These are phyloP conservation scores for Planococcus citri DNA, from an alignment of 1,140 invertebrate species.

Conservation along the genomic window DNA sequence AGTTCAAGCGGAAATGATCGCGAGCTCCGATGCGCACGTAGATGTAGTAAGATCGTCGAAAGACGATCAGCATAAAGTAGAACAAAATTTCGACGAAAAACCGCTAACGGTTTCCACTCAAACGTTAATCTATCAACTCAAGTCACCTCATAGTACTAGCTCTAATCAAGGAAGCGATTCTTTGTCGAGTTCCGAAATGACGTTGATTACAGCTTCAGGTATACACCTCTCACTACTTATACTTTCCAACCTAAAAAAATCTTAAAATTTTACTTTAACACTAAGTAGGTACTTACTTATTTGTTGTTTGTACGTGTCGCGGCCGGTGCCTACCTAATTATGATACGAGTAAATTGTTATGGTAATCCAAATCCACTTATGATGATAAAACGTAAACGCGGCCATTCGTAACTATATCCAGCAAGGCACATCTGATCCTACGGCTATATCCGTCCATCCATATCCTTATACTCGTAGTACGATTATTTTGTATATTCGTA, in stretches of 20 bases:
- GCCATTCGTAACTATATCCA: no score
- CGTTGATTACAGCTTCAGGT: conserved; percentile 28
- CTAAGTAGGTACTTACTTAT: background rate
- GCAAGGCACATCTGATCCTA: no score
- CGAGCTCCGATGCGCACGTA: conserved; percentile 49
- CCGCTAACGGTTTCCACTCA: background rate
- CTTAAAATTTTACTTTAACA: background rate
- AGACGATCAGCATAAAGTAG: background rate
- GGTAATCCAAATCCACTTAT: no score
- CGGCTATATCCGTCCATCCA: no score
- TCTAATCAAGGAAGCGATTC: conserved; percentile 57
- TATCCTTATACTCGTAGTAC: no score
- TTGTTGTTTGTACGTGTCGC: background rate
- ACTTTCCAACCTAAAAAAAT: no score
- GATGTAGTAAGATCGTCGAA: conserved; percentile 31
- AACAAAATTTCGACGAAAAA: background rate
- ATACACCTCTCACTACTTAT: no score
- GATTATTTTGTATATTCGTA: no score
- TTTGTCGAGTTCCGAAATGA: conserved; percentile 49
- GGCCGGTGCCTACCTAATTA: no score
- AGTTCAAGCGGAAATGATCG: conserved; percentile 60
- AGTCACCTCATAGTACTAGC: conserved; percentile 27
- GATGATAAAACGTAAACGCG: no score
- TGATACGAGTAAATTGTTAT: no score
- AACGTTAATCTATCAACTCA: conserved; percentile 17